Conservation (phyloP, 2,888 invertebrate species). For the Zelleria hepariella region DNA sequence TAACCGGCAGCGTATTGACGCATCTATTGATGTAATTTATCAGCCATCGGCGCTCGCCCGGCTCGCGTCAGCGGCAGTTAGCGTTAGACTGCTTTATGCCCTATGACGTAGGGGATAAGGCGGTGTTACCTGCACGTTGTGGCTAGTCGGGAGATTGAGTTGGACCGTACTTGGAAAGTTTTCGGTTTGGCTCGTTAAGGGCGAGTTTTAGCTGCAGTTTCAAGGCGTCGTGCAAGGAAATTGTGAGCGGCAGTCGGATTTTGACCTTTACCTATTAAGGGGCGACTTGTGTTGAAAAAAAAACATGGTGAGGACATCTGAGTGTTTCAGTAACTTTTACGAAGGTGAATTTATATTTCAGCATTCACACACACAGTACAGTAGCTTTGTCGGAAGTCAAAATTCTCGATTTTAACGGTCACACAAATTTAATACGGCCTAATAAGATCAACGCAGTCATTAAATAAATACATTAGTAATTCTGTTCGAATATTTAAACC, state of each 20-base stretch:
- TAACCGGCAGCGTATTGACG: not conserved
- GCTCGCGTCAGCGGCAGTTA: not conserved
- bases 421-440: not conserved
- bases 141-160: not conserved
- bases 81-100: not conserved
- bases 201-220: not conserved
- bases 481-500: not conserved
- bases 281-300: too few relatives aligned
- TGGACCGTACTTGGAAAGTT: not conserved
- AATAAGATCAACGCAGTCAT: not conserved
- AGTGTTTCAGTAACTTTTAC: too few relatives aligned
- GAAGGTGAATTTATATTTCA: too few relatives aligned
- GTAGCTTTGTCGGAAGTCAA: not conserved
- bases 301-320: too few relatives aligned
- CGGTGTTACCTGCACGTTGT: not conserved
- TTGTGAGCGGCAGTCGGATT: too few relatives aligned
- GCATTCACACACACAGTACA: too few relatives aligned
- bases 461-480: not conserved
- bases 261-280: too few relatives aligned
- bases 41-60: slow-evolving; percentile 34
- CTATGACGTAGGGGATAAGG: not conserved
- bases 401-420: not conserved
- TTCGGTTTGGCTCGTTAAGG: not conserved
- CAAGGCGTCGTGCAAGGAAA: not conserved
- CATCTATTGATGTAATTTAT: slow-evolving; percentile 68